Evolutionary conservation across 2,888 invertebrate species (phyloP), one percentile per base, ranked within the genome.

Genomic region (Euzetes globulus): DNA sequence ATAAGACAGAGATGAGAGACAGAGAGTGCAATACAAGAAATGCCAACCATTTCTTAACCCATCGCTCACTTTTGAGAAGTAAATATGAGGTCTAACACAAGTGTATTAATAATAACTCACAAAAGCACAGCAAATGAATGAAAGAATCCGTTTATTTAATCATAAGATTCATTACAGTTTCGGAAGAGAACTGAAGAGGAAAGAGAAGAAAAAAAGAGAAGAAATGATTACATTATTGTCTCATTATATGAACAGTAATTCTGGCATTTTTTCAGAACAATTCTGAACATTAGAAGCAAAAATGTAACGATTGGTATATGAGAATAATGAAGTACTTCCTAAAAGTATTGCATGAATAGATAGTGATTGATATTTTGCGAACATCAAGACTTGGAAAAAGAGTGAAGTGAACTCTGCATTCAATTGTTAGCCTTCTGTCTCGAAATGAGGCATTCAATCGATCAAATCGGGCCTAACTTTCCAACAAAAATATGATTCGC

Each of bases 311-410:
- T 50, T 50, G 6, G 13, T 19, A 33, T 17, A 15, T 25, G 25
- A 19, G 3, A 17, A 55, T 55, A 55, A 55, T 55, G 55, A 55
- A 55, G 55, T 22, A n/a, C 55, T 55, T 55, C 55, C 55, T 55
- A n/a, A 50, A n/a, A 33, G 33, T 17, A 50, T 11, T 55, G 55
- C 22, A 3, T 55, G 22, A 55, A 55, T 55, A 22, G n/a, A 4
- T 55, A 55, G 55, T 22, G 55, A 55, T 55, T 55, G 19, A 55
- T 55, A 55, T 55, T 52, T 22, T 25, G 17, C 17, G 50, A 50
- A 19, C 50, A 19, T 19, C 19, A 33, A 33, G 33, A 6, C 33
- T 33, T 33, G 7, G 33, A 7, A 7, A 33, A 33, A 33, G 33
- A 33, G 33, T 33, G 33, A 33, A 33, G 5, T 33, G 33, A 33